A percentile compares a stretch with the other conserved stretches of the same genome.
Conservation (phyloP, 2,113 vertebrate species). For the Martes martes region DNA sequence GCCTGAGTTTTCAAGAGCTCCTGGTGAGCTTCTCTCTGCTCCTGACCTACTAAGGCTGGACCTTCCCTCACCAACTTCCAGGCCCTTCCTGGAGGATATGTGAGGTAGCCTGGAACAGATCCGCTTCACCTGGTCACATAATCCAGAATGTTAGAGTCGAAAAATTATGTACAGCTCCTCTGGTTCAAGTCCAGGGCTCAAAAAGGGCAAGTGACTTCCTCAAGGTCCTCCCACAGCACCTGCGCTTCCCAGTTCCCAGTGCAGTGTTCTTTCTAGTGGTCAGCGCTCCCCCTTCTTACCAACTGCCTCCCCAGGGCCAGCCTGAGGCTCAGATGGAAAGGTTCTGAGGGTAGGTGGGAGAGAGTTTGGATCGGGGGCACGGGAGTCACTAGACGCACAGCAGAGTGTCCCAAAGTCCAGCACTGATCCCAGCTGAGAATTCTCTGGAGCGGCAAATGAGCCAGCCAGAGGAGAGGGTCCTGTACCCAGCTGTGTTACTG, state of each 20-base stretch:
- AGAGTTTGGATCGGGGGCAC: not conserved
- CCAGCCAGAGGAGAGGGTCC: constrained; percentile 47
- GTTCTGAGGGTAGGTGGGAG: not conserved
- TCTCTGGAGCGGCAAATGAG: not conserved
- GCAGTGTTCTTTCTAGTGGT: not conserved
- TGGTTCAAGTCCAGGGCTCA: not conserved
- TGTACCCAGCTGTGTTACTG: not conserved
- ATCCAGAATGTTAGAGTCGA: not conserved
- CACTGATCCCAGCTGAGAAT: not conserved
- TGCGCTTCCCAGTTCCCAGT: not conserved
- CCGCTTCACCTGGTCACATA: not conserved
- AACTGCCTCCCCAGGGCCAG: not conserved
- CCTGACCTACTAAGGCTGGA: not conserved
- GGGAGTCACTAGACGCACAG: not conserved
- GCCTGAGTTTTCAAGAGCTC: not conserved
- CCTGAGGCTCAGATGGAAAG: not conserved
- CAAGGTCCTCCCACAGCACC: no score
- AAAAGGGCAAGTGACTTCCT: not conserved
- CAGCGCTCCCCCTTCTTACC: not conserved
- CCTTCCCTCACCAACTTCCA: not conserved
- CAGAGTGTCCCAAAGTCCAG: not conserved
- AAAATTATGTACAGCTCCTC: not conserved
- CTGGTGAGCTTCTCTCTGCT: not conserved
- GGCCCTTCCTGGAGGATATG: not conserved
- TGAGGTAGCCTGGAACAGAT: not conserved